These are phyloP conservation scores for Erithacus rubecula DNA, from an alignment of 2,797 vertebrate species.

Conservation along the genomic window DNA sequence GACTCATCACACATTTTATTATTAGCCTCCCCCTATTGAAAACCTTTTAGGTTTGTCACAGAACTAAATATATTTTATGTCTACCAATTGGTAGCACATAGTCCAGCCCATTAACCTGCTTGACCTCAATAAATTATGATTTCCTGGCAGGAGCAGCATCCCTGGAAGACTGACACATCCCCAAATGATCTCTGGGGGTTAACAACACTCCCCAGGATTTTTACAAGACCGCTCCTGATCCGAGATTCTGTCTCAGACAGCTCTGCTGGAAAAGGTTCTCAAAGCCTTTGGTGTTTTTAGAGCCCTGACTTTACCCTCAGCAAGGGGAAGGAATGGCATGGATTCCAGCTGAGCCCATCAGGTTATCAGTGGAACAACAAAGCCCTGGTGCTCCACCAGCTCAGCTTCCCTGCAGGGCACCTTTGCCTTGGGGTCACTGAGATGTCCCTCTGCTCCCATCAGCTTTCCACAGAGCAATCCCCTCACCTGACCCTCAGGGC, in stretches of 20 bases:
- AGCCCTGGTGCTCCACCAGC: constrained; percentile 21
- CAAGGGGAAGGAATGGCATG: not conserved
- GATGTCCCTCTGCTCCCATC: not conserved
- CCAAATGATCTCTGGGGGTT: not conserved
- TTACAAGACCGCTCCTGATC: not conserved
- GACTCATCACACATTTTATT: not conserved
- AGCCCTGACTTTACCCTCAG: constrained; percentile 24
- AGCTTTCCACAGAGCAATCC: constrained; percentile 29
- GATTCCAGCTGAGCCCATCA: constrained; percentile 59
- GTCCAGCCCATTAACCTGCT: constrained; percentile 24
- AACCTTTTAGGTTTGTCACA: constrained; percentile 53
- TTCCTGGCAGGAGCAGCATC: constrained; percentile 10
- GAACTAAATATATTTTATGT: constrained; percentile 56
- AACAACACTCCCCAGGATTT: constrained; percentile 39
- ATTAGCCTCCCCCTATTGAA: not conserved
- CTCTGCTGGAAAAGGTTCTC: constrained; percentile 1
- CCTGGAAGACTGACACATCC: constrained; percentile 46
- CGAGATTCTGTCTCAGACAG: constrained; percentile 15
- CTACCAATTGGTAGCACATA: constrained; percentile 53
- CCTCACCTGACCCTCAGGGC: constrained; percentile 62
- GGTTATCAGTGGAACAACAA: constrained; percentile 47
- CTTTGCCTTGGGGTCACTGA: constrained; percentile 36
- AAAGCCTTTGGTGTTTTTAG: constrained; percentile 30
- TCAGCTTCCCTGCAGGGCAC: constrained; percentile 36
- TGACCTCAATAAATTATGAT: constrained; percentile 58